A percentile compares a stretch with the other conserved stretches of the same genome.
These are phyloP conservation scores for Nomia melanderi DNA, from an alignment of 1,140 invertebrate genomes.

Conservation along the genomic window DNA sequence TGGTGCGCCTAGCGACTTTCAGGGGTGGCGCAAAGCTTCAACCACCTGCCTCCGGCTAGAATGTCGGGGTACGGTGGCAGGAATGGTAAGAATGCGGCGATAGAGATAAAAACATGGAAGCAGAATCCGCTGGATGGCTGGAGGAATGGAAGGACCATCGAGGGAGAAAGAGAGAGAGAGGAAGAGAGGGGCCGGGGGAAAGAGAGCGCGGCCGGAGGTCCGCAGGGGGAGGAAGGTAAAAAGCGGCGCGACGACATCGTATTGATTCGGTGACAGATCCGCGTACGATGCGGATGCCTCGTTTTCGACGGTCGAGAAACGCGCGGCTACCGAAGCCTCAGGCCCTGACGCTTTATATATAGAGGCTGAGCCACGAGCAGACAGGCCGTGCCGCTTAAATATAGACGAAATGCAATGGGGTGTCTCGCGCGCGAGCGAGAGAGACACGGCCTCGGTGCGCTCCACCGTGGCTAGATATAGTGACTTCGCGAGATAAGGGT, in stretches of 20 bases:
- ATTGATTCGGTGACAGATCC: slow-evolving; percentile 70
- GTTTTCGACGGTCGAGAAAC: slow-evolving; percentile 42
- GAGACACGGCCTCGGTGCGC: slow-evolving; percentile 34
- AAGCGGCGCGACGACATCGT: slow-evolving; percentile 63
- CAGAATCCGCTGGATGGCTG: no score
- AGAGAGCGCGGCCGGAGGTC: not conserved
- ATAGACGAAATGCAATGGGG: slow-evolving; percentile 75
- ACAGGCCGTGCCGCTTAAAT: slow-evolving; percentile 73
- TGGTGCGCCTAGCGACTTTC: slow-evolving; percentile 49
- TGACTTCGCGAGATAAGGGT: no score
- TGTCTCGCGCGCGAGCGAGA: slow-evolving; percentile 53
- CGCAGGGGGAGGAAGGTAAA: slow-evolving; percentile 44
- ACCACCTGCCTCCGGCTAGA: slow-evolving; percentile 54
- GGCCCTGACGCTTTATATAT: slow-evolving; percentile 74
- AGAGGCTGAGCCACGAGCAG: slow-evolving; percentile 69
- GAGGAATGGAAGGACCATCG: no score
- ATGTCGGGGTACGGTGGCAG: no score
- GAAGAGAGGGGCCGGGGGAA: slow-evolving; percentile 12
- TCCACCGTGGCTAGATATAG: no score
- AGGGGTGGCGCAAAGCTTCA: slow-evolving; percentile 43
- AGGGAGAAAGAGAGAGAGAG: not conserved
- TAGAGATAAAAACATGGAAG: no score
- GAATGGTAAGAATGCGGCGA: not conserved
- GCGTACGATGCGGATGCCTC: slow-evolving; percentile 49
- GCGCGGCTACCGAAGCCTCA: slow-evolving; percentile 52